Conservation (phyloP, 1,140 invertebrate species). For the Trachelipus rathkii region DNA sequence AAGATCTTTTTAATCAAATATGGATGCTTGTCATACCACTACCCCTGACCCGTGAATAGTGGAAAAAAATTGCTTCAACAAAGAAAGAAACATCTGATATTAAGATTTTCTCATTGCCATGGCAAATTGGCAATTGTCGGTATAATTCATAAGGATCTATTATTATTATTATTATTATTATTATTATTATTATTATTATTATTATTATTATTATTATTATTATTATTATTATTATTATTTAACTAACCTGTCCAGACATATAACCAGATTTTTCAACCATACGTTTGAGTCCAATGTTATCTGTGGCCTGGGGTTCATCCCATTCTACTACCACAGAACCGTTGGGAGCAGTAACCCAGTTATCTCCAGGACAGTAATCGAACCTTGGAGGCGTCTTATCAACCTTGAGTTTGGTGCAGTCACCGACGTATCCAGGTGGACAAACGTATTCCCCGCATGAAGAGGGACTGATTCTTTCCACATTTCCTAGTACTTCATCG, state of each 20-base stretch:
- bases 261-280: slow-evolving; percentile 82
- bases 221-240: too few relatives aligned
- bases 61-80: too few relatives aligned
- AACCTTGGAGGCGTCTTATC: slow-evolving; percentile 75
- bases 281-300: slow-evolving; percentile 74
- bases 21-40: too few relatives aligned
- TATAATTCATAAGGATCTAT: too few relatives aligned
- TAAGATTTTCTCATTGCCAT: too few relatives aligned
- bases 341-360: slow-evolving; percentile 89
- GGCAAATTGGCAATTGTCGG: too few relatives aligned
- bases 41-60: too few relatives aligned
- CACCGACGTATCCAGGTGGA: slow-evolving; percentile 76
- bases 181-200: too few relatives aligned
- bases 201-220: too few relatives aligned
- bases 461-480: slow-evolving; percentile 84
- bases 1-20: too few relatives aligned
- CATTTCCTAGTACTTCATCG: slow-evolving; percentile 79
- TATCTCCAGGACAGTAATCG: slow-evolving; percentile 83
- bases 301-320: slow-evolving; percentile 87
- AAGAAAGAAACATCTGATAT: too few relatives aligned
- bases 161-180: too few relatives aligned
- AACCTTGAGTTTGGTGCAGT: slow-evolving; percentile 76
- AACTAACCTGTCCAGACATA: slow-evolving; percentile 61
- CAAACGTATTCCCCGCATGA: slow-evolving; percentile 83
- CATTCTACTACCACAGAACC: slow-evolving; percentile 87